Percentiles rank a stretch among this genome's conserved stretches.
Conservation (phyloP, 2,113 vertebrate species). For the Sinocyclocheilus grahami region DNA sequence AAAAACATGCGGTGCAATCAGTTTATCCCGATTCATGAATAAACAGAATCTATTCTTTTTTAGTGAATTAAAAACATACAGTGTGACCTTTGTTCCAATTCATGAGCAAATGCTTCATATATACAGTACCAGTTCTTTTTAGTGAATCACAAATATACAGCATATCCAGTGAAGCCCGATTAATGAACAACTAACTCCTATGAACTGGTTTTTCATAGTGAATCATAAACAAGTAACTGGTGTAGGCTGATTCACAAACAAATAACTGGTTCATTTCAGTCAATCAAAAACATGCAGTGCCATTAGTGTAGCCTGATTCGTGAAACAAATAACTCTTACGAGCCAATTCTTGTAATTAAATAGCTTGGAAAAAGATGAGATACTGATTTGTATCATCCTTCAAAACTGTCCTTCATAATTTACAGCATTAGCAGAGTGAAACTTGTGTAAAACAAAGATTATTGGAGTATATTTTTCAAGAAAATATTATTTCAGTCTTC, state of each 20-base stretch:
- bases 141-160: background rate
- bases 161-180: too few relatives aligned
- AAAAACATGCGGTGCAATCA: too few relatives aligned
- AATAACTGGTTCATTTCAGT: background rate
- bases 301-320: background rate
- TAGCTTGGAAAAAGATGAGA: background rate
- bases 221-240: too few relatives aligned
- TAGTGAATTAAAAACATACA: too few relatives aligned
- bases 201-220: too few relatives aligned
- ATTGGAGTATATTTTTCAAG: too few relatives aligned
- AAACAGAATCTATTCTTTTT: too few relatives aligned
- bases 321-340: background rate
- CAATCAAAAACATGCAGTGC: background rate
- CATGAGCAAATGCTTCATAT: background rate
- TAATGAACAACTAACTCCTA: too few relatives aligned
- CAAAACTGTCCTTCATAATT: background rate
- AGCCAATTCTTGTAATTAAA: background rate
- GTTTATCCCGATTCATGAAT: too few relatives aligned
- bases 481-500: too few relatives aligned
- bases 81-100: background rate
- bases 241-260: too few relatives aligned
- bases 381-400: background rate
- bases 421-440: background rate
- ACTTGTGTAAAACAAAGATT: too few relatives aligned
- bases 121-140: background rate